These are phyloP conservation scores for Epinephelus awoara DNA, from an alignment of 2,797 vertebrate species.

Conservation along the genomic window DNA sequence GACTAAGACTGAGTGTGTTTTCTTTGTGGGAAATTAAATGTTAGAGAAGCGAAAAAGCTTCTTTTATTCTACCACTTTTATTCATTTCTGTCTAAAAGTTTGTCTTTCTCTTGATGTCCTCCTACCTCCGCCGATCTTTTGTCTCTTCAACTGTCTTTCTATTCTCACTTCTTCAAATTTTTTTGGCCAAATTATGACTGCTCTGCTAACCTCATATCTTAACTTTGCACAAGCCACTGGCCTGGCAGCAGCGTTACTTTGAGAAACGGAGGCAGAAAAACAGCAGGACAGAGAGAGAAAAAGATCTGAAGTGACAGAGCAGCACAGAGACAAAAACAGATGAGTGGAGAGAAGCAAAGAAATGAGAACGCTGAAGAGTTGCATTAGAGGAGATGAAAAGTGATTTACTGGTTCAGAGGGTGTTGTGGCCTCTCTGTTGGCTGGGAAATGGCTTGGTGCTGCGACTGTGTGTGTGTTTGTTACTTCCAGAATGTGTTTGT, in stretches of 20 bases:
- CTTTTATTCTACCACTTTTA: constrained; percentile 2
- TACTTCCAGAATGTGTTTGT: constrained; percentile 19
- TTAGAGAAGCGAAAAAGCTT: neutral
- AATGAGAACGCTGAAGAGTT: constrained; percentile 58
- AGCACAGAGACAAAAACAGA: constrained; percentile 47
- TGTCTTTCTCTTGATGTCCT: neutral
- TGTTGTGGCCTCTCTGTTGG: constrained; percentile 31
- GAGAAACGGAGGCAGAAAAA: neutral
- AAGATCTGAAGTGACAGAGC: constrained; percentile 34
- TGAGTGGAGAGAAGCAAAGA: constrained; percentile 38
- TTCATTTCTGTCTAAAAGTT: constrained; percentile 8
- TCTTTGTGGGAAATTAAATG: constrained; percentile 14
- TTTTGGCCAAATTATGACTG: constrained; percentile 21
- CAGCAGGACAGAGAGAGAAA: neutral
- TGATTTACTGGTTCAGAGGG: constrained; percentile 65
- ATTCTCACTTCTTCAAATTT: constrained; percentile 12
- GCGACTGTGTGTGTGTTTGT: constrained; percentile 17
- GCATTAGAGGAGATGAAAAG: constrained; percentile 58
- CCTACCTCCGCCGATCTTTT: neutral
- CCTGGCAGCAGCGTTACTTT: constrained; percentile 1
- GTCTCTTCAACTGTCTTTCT: neutral
- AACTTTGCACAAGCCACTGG: constrained; percentile 9
- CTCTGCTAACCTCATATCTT: constrained; percentile 32
- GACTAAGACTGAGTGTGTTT: neutral
- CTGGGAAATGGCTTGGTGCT: constrained; percentile 35